Conservation (phyloP, 2,113 vertebrate species). For the Colaptes auratus region DNA sequence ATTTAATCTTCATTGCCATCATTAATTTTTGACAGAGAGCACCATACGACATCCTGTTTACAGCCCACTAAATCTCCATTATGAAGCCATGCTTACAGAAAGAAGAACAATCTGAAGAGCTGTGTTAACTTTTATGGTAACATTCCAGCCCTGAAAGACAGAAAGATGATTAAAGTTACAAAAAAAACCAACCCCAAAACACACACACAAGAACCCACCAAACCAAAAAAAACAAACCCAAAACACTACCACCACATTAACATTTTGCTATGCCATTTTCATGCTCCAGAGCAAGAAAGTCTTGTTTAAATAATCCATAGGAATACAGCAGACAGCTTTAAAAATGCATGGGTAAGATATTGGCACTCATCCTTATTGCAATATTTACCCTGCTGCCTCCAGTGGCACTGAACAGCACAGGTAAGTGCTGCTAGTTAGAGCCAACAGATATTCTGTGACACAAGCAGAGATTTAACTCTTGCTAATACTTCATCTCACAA, state of each 20-base stretch:
- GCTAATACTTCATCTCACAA: not conserved
- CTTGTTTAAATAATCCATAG: not conserved
- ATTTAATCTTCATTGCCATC: conserved; percentile 53
- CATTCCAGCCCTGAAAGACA: conserved; percentile 22
- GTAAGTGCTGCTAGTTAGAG: not conserved
- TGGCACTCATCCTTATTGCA: not conserved
- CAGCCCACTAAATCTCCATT: conserved; percentile 44
- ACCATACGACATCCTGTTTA: conserved; percentile 66
- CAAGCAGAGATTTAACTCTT: not conserved
- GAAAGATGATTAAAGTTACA: not conserved
- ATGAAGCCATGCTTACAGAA: conserved; percentile 28
- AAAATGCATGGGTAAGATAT: not conserved
- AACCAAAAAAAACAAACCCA: not conserved
- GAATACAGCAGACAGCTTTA: not conserved
- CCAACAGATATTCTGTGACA: not conserved
- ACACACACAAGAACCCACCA: too few species aligned
- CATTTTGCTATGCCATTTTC: not conserved
- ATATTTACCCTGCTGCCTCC: not conserved
- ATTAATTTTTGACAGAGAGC: conserved; percentile 56
- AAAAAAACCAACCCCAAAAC: not conserved
- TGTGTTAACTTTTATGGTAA: conserved; percentile 59
- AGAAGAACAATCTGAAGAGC: conserved; percentile 61
- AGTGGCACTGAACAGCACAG: not conserved
- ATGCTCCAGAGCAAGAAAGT: not conserved
- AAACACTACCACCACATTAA: not conserved